These are phyloP conservation scores for Parnassius apollo DNA, from an alignment of 2,888 invertebrate species.

Conservation along the genomic window DNA sequence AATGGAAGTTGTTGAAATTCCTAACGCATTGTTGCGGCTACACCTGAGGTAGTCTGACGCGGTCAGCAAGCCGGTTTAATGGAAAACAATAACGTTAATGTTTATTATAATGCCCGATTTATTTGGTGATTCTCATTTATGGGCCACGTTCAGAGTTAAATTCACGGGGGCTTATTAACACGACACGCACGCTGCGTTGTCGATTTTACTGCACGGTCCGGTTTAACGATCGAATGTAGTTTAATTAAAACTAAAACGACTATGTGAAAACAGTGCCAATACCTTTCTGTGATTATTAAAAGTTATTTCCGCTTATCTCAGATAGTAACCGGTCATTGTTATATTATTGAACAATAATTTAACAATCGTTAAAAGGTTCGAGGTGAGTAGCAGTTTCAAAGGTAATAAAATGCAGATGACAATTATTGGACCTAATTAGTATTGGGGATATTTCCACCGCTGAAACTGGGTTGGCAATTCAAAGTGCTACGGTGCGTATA, in stretches of 20 bases:
- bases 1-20: slow-evolving; percentile 80
- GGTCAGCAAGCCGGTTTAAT: slow-evolving; percentile 51
- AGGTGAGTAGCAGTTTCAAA: slow-evolving; percentile 49
- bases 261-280: slow-evolving; percentile 61
- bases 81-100: slow-evolving; percentile 75
- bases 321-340: neutral
- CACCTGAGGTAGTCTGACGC: slow-evolving; percentile 51
- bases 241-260: slow-evolving; percentile 77
- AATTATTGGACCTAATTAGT: slow-evolving; percentile 65
- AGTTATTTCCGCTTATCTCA: neutral
- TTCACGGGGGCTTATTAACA: slow-evolving; percentile 65
- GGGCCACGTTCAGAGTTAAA: slow-evolving; percentile 58
- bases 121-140: slow-evolving; percentile 74
- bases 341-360: slow-evolving; percentile 44
- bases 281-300: neutral
- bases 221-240: slow-evolving; percentile 60
- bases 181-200: slow-evolving; percentile 52
- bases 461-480: slow-evolving; percentile 42
- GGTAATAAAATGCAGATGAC: slow-evolving; percentile 58
- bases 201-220: slow-evolving; percentile 63
- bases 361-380: slow-evolving; percentile 62
- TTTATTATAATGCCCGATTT: slow-evolving; percentile 78
- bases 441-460: slow-evolving; percentile 37
- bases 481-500: slow-evolving; percentile 41
- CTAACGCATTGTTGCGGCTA: slow-evolving; percentile 70